Percentiles rank a stretch among this genome's conserved stretches.
These are phyloP conservation scores for Barbus barbus DNA, from an alignment of 2,113 vertebrate genomes.

Conservation along the genomic window DNA sequence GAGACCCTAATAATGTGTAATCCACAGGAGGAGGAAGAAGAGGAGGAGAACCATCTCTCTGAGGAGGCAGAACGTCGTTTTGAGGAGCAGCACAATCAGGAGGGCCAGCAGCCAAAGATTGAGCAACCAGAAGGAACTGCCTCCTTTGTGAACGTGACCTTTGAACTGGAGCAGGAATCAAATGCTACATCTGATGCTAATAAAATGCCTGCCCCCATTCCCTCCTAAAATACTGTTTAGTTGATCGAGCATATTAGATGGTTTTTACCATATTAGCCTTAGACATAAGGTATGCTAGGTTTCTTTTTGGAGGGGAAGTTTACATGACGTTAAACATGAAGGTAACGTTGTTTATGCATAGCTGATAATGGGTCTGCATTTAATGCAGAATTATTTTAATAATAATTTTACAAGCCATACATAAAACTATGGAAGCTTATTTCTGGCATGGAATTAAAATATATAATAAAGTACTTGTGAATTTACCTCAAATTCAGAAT, in stretches of 20 bases:
- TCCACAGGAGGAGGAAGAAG: constrained; percentile 90
- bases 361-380: neutral
- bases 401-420: constrained; percentile 2
- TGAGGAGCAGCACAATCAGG: constrained; percentile 75
- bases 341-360: constrained; percentile 5
- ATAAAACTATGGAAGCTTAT: neutral
- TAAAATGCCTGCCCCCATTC: constrained; percentile 77
- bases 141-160: constrained; percentile 92
- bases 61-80: constrained; percentile 86
- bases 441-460: too few species aligned
- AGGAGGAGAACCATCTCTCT: constrained; percentile 89
- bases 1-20: neutral
- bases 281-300: neutral
- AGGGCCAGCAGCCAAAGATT: constrained; percentile 69
- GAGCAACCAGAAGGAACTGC: constrained; percentile 83
- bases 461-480: too few species aligned
- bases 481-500: too few species aligned
- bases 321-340: constrained; percentile 5
- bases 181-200: constrained; percentile 70
- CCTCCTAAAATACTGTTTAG: constrained; percentile 15
- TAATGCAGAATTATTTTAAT: neutral
- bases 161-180: constrained; percentile 84
- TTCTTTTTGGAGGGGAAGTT: neutral
- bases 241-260: neutral
- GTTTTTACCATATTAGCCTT: neutral